Evolutionary conservation across 2,888 invertebrate species (phyloP).

Genomic region (Lydus trimaculatus): DNA sequence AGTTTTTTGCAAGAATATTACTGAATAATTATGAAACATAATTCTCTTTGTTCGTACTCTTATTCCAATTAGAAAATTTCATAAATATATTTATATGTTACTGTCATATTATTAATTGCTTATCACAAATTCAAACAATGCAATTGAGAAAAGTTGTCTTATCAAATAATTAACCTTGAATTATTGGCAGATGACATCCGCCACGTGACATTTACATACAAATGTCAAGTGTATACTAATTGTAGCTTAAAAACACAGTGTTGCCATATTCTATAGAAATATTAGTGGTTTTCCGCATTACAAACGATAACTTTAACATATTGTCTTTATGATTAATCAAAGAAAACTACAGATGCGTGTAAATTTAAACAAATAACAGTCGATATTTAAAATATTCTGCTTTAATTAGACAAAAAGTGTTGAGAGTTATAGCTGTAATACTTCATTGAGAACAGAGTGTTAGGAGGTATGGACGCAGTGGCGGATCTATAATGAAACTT

Average conservation of each 20-base stretch:
- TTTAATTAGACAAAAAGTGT: too few species aligned
- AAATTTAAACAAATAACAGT: too few species aligned
- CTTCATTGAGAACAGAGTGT: too few species aligned
- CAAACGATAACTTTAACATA: too few species aligned
- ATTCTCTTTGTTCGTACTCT: neutral
- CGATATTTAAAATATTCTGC: too few species aligned
- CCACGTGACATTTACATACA: neutral
- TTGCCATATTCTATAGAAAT: too few species aligned
- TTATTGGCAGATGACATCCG: neutral
- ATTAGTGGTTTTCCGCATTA: too few species aligned
- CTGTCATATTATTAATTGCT: neutral
- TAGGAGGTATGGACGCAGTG: too few species aligned
- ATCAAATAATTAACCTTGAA: neutral
- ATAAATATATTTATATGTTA: neutral
- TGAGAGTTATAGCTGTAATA: too few species aligned
- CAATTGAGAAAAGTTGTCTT: neutral
- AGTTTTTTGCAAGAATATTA: neutral
- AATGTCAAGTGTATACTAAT: neutral
- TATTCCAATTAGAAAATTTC: neutral
- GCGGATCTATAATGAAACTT: too few species aligned
- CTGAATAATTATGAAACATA: neutral
- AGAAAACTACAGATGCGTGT: too few species aligned
- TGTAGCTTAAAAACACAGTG: neutral
- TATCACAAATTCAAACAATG: conserved; percentile 1
- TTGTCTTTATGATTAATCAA: too few species aligned